A percentile compares a stretch with the other conserved stretches of the same genome.
Conservation (phyloP, 2,888 invertebrate genomes). For the Zaprionus bogoriensis region DNA sequence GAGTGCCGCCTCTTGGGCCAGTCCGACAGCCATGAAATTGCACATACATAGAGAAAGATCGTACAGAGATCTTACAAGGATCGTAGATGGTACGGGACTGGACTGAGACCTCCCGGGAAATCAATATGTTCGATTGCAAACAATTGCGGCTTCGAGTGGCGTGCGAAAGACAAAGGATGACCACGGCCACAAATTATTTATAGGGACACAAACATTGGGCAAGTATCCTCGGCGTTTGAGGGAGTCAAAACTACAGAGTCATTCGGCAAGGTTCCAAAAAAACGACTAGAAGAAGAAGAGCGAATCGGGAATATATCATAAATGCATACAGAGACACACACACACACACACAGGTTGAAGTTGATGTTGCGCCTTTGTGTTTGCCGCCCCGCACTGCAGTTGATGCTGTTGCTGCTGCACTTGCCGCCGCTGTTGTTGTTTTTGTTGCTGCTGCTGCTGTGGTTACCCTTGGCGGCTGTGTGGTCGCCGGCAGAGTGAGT, state of each 20-base stretch:
- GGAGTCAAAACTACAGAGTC: constrained; percentile 61
- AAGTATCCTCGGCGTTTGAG: constrained; percentile 23
- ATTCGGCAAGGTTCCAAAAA: constrained; percentile 53
- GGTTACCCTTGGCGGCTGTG: constrained; percentile 32
- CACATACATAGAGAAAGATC: constrained; percentile 16
- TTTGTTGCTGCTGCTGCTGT: constrained; percentile 16
- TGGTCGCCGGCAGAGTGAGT: constrained; percentile 52
- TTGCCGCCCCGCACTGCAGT: constrained; percentile 52
- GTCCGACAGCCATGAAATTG: constrained; percentile 70
- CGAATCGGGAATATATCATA: constrained; percentile 67
- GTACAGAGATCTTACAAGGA: constrained; percentile 6
- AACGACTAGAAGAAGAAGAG: no score
- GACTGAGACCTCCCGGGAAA: constrained; percentile 69
- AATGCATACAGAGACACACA: constrained; percentile 48
- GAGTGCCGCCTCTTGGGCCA: constrained; percentile 51
- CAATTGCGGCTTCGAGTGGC: constrained; percentile 62
- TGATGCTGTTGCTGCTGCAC: constrained; percentile 4
- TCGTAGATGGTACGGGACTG: constrained; percentile 36
- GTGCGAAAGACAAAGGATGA: constrained; percentile 55
- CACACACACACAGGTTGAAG: constrained; percentile 16
- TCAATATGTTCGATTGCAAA: constrained; percentile 66
- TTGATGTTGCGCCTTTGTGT: constrained; percentile 53
- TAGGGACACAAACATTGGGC: constrained; percentile 65
- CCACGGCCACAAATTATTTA: constrained; percentile 46
- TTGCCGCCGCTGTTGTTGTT: constrained; percentile 21